Conservation (phyloP, 1,140 invertebrate species). For the Oncopodura yosiiana region DNA sequence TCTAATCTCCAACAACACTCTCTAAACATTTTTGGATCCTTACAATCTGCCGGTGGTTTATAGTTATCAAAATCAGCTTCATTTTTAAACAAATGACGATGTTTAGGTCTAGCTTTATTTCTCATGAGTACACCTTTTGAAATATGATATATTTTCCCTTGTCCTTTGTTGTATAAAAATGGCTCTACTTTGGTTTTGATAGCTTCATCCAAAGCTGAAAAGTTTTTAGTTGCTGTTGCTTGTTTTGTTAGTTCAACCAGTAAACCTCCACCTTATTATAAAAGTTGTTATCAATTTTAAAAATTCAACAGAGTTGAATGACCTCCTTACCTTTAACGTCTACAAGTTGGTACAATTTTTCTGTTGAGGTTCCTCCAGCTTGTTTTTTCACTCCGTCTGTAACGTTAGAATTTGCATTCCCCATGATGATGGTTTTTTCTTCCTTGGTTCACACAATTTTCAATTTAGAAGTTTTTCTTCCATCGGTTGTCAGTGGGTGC, state of each 20-base stretch:
- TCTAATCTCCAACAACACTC: slow-evolving; percentile 87
- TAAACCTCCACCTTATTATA: slow-evolving; percentile 64
- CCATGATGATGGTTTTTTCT: too few species aligned
- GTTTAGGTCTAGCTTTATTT: slow-evolving; percentile 71
- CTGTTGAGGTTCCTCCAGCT: slow-evolving; percentile 57
- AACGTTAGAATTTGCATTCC: slow-evolving; percentile 86
- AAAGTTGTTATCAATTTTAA: neutral
- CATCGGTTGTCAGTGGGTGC: too few species aligned
- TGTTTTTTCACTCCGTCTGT: slow-evolving; percentile 85
- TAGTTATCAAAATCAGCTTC: slow-evolving; percentile 33
- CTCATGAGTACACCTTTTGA: slow-evolving; percentile 72
- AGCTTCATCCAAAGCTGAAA: slow-evolving; percentile 75
- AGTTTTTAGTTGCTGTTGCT: slow-evolving; percentile 76
- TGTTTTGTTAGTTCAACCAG: slow-evolving; percentile 89
- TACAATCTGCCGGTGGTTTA: slow-evolving; percentile 23
- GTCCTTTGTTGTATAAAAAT: slow-evolving; percentile 86
- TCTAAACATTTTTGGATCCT: slow-evolving; percentile 57
- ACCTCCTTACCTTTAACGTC: slow-evolving; percentile 66
- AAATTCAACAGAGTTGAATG: neutral
- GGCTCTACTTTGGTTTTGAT: slow-evolving; percentile 82
- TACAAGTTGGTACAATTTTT: slow-evolving; percentile 70
- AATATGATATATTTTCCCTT: slow-evolving; percentile 77
- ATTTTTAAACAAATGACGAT: slow-evolving; percentile 42
- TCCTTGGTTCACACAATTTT: too few species aligned
- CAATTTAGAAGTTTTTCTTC: too few species aligned